A percentile compares a stretch with the other conserved stretches of the same genome.
Conservation (phyloP, 2,113 vertebrate genomes). For the Hyperopisus bebe region DNA sequence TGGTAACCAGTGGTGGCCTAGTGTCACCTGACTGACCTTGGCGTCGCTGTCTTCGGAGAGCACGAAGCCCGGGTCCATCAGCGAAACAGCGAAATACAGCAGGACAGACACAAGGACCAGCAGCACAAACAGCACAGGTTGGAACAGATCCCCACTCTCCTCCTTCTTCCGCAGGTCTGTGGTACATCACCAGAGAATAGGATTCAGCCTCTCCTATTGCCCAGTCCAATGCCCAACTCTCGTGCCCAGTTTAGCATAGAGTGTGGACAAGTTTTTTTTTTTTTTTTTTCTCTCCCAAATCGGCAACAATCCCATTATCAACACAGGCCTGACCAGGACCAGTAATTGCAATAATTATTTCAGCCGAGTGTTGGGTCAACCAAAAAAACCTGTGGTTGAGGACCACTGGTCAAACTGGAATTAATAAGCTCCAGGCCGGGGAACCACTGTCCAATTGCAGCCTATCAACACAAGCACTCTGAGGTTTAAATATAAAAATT, state of each 20-base stretch:
- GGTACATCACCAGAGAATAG: conserved; percentile 16
- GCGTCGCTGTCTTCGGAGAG: conserved; percentile 31
- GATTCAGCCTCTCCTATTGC: not conserved
- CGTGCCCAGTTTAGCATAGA: not conserved
- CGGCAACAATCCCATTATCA: not conserved
- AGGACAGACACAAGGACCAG: conserved; percentile 74
- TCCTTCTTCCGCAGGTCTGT: conserved; percentile 68
- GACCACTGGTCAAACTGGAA: conserved; percentile 2
- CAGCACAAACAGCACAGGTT: conserved; percentile 64
- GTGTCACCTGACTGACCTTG: conserved; percentile 36
- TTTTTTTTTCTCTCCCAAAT: not conserved
- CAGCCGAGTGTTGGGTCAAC: not conserved
- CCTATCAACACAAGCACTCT: not conserved
- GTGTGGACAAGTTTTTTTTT: not conserved
- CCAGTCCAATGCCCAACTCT: not conserved
- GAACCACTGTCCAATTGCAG: not conserved
- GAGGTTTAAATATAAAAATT: not conserved
- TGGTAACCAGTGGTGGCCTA: not conserved
- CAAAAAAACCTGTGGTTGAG: not conserved
- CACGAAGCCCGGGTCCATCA: conserved; percentile 92
- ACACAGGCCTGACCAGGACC: not conserved
- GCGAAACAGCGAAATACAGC: conserved; percentile 78
- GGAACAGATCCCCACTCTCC: conserved; percentile 65
- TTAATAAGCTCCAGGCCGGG: not conserved
- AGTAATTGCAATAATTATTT: not conserved